A percentile compares a stretch with the other conserved stretches of the same genome.
These are phyloP conservation scores for Ephestia elutella DNA, from an alignment of 1,140 invertebrate genomes.

Conservation along the genomic window DNA sequence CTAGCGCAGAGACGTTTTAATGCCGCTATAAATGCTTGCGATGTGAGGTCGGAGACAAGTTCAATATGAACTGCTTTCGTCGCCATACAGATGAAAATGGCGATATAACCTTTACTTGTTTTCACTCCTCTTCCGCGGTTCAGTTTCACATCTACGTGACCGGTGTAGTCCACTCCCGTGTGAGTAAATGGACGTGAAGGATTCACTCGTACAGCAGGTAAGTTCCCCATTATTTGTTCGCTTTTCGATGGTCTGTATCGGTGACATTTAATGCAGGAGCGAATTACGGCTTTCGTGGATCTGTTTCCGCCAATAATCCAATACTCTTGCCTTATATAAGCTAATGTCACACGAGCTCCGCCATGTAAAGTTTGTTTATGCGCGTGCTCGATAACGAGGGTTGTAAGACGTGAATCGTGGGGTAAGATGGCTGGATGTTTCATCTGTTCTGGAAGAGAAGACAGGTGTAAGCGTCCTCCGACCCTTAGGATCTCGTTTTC, in stretches of 20 bases:
- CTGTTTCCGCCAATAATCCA: constrained; percentile 6
- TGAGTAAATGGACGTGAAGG: constrained; percentile 11
- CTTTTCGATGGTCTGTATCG: neutral
- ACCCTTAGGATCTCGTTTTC: constrained; percentile 45
- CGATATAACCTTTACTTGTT: constrained; percentile 16
- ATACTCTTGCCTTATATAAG: constrained; percentile 6
- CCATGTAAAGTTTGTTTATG: constrained; percentile 13
- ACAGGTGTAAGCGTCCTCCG: constrained; percentile 44
- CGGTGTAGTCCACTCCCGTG: constrained; percentile 18
- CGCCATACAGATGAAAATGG: constrained; percentile 19
- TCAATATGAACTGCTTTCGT: constrained; percentile 22
- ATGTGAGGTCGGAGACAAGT: constrained; percentile 11
- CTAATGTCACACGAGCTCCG: constrained; percentile 8
- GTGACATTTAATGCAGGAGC: constrained; percentile 9
- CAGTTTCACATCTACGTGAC: constrained; percentile 1
- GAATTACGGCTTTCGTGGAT: neutral
- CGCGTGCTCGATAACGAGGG: constrained; percentile 5
- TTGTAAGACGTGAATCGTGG: neutral
- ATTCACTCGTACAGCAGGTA: constrained; percentile 10
- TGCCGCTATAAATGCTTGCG: constrained; percentile 14
- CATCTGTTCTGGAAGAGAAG: neutral
- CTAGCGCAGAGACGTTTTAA: constrained; percentile 17
- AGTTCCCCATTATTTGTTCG: constrained; percentile 15
- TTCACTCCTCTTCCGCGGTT: constrained; percentile 14
- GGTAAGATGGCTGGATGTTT: constrained; percentile 13